These are phyloP conservation scores for Palythoa caribaeorum DNA, from an alignment of 92 coral and sea anemone species.

Conservation along the genomic window DNA sequence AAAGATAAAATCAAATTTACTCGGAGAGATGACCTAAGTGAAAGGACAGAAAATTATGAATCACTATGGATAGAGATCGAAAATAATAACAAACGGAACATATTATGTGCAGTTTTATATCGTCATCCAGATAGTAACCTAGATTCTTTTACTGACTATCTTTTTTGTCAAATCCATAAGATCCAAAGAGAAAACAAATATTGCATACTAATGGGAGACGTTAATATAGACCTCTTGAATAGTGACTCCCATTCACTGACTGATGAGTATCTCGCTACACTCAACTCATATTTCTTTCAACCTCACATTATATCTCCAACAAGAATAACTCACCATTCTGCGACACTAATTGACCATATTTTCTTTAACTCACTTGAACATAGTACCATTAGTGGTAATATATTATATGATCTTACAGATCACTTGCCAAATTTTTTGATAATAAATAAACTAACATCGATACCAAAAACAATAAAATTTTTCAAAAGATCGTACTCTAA, in stretches of 20 bases:
- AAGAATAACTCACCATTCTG: conserved; percentile 48
- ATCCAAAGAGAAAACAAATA: conserved; percentile 47
- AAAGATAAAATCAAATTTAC: too few species aligned
- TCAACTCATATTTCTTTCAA: conserved; percentile 56
- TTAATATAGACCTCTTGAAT: conserved; percentile 59
- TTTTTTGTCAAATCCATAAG: conserved; percentile 35
- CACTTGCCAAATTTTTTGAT: conserved; percentile 17
- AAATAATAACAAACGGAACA: too few species aligned
- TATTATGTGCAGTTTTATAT: conserved; percentile 40
- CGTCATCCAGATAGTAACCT: conserved; percentile 47
- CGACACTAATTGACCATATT: conserved; percentile 59
- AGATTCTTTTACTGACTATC: conserved; percentile 33
- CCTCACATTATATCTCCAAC: conserved; percentile 62
- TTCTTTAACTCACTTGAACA: conserved; percentile 69
- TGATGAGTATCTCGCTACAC: conserved; percentile 62
- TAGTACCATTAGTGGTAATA: conserved; percentile 65
- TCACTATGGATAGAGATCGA: too few species aligned
- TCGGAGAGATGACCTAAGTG: too few species aligned
- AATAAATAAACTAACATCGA: conserved; percentile 15
- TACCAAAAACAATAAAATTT: conserved; percentile 1
- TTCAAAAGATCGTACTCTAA: conserved; percentile 45
- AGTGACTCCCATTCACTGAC: conserved; percentile 63
- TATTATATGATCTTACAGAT: conserved; percentile 34
- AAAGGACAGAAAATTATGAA: too few species aligned
- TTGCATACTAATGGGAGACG: conserved; percentile 51